Evolutionary conservation across 2,113 vertebrate species (phyloP).

Genomic region (Aphelocoma coerulescens): DNA sequence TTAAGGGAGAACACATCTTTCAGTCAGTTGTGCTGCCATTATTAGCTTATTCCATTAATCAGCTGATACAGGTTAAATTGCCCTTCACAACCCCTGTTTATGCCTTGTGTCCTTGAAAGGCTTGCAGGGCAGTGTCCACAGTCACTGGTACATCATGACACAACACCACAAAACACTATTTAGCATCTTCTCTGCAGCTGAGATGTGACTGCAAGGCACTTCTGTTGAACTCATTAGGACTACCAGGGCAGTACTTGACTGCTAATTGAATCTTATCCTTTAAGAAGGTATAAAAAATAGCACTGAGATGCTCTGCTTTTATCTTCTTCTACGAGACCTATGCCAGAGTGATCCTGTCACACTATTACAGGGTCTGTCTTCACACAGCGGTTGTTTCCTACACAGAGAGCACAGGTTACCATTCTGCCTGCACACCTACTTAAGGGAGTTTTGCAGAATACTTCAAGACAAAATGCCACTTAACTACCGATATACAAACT

Average conservation of each 20-base stretch:
- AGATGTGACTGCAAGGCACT: background rate
- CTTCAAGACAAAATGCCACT: background rate
- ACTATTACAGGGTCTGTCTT: background rate
- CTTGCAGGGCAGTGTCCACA: background rate
- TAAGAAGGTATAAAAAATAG: slow-evolving; percentile 19
- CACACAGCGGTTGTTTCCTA: background rate
- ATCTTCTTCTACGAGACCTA: background rate
- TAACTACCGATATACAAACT: background rate
- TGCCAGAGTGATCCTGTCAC: background rate
- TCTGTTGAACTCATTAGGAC: background rate
- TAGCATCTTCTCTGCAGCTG: background rate
- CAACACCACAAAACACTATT: background rate
- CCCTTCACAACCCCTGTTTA: background rate
- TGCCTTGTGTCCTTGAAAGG: background rate
- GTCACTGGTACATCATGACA: background rate
- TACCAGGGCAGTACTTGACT: background rate
- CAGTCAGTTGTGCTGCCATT: background rate
- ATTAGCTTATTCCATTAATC: background rate
- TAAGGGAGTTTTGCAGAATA: background rate
- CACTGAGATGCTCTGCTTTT: background rate
- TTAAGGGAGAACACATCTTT: background rate
- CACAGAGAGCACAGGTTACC: background rate
- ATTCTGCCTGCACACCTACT: accelerated
- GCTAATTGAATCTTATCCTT: slow-evolving; percentile 9
- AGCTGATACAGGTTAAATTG: background rate